Conservation (phyloP, 2,797 vertebrate species). For the Tympanoctomys barrerae region DNA sequence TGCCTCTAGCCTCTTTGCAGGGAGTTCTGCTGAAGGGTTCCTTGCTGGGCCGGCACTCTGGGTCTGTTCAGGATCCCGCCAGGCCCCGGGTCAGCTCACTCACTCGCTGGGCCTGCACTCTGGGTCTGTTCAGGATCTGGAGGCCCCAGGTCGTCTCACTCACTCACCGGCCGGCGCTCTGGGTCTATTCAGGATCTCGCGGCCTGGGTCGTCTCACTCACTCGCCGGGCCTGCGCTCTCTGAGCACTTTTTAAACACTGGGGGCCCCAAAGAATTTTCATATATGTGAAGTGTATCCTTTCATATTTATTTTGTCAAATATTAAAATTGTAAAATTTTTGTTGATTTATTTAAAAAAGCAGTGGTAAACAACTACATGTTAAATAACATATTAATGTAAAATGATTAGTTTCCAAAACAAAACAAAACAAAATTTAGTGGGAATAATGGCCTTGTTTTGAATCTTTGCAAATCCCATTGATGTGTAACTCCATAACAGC, state of each 20-base stretch:
- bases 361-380: slow-evolving; percentile 35
- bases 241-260: slow-evolving; percentile 15
- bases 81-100: too few species aligned
- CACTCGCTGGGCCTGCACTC: too few species aligned
- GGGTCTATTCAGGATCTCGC: too few species aligned
- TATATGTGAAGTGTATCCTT: neutral
- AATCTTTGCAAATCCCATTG: slow-evolving; percentile 34
- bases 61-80: too few species aligned
- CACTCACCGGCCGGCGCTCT: too few species aligned
- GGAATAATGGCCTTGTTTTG: slow-evolving; percentile 39
- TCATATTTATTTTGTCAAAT: slow-evolving; percentile 34
- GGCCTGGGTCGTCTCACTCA: too few species aligned
- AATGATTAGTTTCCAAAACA: slow-evolving; percentile 55
- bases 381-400: slow-evolving; percentile 50
- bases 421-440: slow-evolving; percentile 56
- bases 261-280: neutral
- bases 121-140: too few species aligned
- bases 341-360: slow-evolving; percentile 53
- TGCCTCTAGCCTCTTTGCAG: too few species aligned
- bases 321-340: slow-evolving; percentile 44
- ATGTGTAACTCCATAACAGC: neutral
- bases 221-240: too few species aligned
- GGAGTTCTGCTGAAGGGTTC: too few species aligned
- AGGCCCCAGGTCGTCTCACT: too few species aligned
- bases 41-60: too few species aligned